Percentiles rank a stretch among this genome's conserved stretches.
These are phyloP conservation scores for Meteorus sp. DNA, from an alignment of 1,140 invertebrate genomes.

Conservation along the genomic window DNA sequence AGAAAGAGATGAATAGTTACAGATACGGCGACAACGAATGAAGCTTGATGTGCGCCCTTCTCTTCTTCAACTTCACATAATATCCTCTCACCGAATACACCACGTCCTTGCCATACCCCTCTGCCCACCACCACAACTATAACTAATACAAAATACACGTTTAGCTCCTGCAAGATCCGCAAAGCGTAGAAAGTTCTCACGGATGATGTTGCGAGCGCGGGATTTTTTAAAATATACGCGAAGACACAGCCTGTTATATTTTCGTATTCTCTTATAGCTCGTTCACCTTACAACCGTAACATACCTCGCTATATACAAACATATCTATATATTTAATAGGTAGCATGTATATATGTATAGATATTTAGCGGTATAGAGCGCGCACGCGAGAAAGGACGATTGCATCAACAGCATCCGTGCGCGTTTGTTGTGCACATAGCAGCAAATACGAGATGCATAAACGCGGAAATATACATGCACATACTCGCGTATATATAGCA, in stretches of 20 bases:
- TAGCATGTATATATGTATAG: neutral
- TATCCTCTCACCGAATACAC: too few species aligned
- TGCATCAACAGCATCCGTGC: constrained; percentile 8
- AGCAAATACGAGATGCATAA: constrained; percentile 24
- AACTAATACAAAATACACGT: constrained; percentile 1
- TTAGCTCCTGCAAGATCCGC: neutral
- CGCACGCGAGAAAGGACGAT: constrained; percentile 17
- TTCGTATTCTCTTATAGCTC: neutral
- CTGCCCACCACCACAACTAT: too few species aligned
- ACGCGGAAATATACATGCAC: constrained; percentile 16
- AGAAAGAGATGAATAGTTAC: too few species aligned
- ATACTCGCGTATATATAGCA: neutral
- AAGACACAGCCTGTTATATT: constrained; percentile 3
- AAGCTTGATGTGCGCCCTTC: too few species aligned
- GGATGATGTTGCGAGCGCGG: neutral
- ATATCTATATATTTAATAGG: neutral
- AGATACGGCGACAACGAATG: too few species aligned
- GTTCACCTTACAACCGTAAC: too few species aligned
- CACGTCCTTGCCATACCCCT: neutral
- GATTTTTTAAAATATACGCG: neutral
- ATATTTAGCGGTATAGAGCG: neutral
- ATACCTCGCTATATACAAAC: too few species aligned
- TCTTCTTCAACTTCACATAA: too few species aligned
- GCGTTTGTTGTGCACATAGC: too few species aligned
- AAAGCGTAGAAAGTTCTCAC: constrained; percentile 11